Percentiles rank a stretch among this genome's conserved stretches.
phyloP scores from a whole-genome alignment of 2,888 invertebrate genomes.

The Auanema sp. region DNA sequence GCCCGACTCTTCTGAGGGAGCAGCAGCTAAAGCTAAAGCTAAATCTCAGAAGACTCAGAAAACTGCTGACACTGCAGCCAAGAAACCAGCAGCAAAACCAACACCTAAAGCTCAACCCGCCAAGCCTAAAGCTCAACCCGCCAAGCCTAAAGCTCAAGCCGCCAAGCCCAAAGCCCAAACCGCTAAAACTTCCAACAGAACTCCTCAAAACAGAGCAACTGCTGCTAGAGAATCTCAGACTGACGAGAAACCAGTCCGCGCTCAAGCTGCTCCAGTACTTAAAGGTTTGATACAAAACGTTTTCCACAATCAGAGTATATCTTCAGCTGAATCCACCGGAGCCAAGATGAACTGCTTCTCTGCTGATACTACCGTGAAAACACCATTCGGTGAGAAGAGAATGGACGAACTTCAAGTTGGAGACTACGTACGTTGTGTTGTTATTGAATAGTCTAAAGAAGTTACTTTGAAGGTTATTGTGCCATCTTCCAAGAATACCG shows the following conservation, averaged over 20 bases:
- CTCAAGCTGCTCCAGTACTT: constrained; percentile 12
- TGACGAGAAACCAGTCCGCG: background rate
- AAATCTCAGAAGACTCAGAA: constrained; percentile 2
- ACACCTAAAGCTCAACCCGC: background rate
- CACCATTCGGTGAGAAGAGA: constrained; percentile 44
- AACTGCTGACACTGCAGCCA: background rate
- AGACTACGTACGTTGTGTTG: constrained; percentile 41
- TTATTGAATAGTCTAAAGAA: background rate
- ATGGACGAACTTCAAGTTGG: constrained; percentile 60
- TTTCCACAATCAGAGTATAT: too few species aligned
- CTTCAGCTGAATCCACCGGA: constrained; percentile 14
- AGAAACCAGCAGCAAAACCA: background rate
- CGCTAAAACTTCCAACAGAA: constrained; percentile 7
- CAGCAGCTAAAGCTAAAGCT: constrained; percentile 9
- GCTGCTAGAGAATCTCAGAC: background rate
- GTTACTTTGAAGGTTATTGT: constrained; percentile 44
- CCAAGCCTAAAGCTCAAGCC: background rate
- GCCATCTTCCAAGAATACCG: constrained; percentile 48
- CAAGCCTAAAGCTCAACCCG: background rate
- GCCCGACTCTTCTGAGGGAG: background rate
- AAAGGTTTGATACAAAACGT: background rate
- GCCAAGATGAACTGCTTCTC: constrained; percentile 53
- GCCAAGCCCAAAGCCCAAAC: background rate
- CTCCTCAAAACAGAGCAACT: too few species aligned
- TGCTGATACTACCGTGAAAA: constrained; percentile 53